phyloP scores from a whole-genome alignment of 2,113 vertebrate genomes.

The Poeciliopsis occidentalis region DNA sequence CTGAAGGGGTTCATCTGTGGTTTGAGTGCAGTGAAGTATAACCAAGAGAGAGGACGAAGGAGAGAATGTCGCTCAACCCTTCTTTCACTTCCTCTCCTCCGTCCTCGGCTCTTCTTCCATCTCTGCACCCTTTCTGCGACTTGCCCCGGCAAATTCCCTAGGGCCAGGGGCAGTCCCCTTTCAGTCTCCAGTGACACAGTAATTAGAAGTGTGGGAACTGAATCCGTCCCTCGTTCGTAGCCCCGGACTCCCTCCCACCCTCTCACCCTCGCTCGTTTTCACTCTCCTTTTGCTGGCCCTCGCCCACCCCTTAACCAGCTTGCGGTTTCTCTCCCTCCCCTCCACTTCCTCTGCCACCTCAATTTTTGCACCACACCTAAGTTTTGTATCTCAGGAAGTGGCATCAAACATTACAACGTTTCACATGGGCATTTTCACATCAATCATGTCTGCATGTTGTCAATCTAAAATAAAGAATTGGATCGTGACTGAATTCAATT shows the following conservation, averaged over 20 bases:
- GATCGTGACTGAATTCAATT: slow-evolving; percentile 20
- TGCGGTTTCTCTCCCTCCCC: slow-evolving; percentile 35
- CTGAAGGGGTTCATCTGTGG: slow-evolving; percentile 69
- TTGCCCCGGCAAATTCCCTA: slow-evolving; percentile 73
- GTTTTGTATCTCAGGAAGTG: slow-evolving; percentile 35
- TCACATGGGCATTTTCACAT: neutral
- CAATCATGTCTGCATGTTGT: neutral
- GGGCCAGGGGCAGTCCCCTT: slow-evolving; percentile 79
- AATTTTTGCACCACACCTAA: slow-evolving; percentile 43
- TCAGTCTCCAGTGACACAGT: slow-evolving; percentile 86
- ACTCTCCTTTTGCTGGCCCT: slow-evolving; percentile 67
- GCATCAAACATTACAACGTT: slow-evolving; percentile 18
- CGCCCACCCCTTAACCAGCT: slow-evolving; percentile 53
- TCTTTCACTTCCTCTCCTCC: slow-evolving; percentile 38
- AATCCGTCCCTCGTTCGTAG: slow-evolving; percentile 80
- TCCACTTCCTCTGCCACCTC: slow-evolving; percentile 59
- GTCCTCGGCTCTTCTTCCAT: slow-evolving; percentile 32
- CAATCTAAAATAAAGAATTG: slow-evolving; percentile 1
- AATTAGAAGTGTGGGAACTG: slow-evolving; percentile 87
- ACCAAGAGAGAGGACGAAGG: slow-evolving; percentile 64
- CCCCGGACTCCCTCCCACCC: slow-evolving; percentile 49
- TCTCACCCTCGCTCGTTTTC: slow-evolving; percentile 42
- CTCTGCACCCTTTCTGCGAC: slow-evolving; percentile 62
- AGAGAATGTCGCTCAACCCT: slow-evolving; percentile 73
- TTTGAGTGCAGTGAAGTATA: slow-evolving; percentile 75